Evolutionary conservation across 1,140 invertebrate species (phyloP).

Genomic region (Aphaenogaster floridana): DNA sequence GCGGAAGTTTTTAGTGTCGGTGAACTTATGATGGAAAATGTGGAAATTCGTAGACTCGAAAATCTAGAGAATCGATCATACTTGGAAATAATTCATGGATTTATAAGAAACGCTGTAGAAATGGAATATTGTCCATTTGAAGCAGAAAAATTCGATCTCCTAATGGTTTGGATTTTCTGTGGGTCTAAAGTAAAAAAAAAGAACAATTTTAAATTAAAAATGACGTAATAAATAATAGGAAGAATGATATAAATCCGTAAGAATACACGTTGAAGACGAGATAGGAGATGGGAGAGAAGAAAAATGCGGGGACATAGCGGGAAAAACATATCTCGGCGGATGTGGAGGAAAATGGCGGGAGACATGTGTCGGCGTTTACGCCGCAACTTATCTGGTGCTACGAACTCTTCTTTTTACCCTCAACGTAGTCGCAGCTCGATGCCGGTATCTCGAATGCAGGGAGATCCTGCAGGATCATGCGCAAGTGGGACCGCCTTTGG

Average conservation of each 20-base stretch:
- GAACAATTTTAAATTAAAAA: slow-evolving; percentile 32
- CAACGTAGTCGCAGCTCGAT: slow-evolving; percentile 48
- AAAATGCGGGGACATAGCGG: slow-evolving; percentile 21
- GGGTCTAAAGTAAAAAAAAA: not conserved
- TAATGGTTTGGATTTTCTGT: not conserved
- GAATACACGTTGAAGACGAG: slow-evolving; percentile 6
- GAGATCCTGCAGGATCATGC: slow-evolving; percentile 46
- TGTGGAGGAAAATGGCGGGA: slow-evolving; percentile 53
- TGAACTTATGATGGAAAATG: slow-evolving; percentile 29
- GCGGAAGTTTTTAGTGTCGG: slow-evolving; percentile 39
- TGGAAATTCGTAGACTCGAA: slow-evolving; percentile 11
- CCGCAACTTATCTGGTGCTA: slow-evolving; percentile 58
- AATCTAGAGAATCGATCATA: slow-evolving; percentile 2
- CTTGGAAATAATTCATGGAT: slow-evolving; percentile 5
- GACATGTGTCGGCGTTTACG: slow-evolving; percentile 61
- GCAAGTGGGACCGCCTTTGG: slow-evolving; percentile 51
- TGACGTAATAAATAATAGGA: slow-evolving; percentile 12
- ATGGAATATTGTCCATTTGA: not conserved
- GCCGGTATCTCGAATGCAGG: slow-evolving; percentile 47
- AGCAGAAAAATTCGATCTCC: not conserved
- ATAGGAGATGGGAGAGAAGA: slow-evolving; percentile 13
- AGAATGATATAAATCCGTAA: slow-evolving; percentile 15
- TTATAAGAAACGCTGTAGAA: not conserved
- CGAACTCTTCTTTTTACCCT: slow-evolving; percentile 31
- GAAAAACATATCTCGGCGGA: slow-evolving; percentile 59